Evolutionary conservation across 2,113 vertebrate species (phyloP), one percentile per base, ranked within the genome.

Genomic region (Paedocypris sp.): DNA sequence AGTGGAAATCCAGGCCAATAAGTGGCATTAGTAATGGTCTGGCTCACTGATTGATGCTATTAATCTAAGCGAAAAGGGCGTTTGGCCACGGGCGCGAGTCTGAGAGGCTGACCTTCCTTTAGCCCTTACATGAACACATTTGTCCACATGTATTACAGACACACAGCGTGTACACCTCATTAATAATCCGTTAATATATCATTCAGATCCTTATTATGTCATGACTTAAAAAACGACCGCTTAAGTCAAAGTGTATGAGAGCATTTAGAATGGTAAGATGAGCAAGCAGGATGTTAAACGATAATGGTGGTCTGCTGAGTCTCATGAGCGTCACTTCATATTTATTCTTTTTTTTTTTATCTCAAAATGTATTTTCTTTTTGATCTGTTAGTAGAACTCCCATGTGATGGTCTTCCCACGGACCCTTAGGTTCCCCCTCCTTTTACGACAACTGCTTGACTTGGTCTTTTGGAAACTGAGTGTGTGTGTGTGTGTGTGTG

Each of bases 1-100:
- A 15, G 49, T 67, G 70, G 61, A 60, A 60, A 68, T 67, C 74
- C 75, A 72, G 3, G 75, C 80, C 82, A 81, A 80, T 66, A 16
- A 48, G 70, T 74, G 73, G 69, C 65, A 50, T 52, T 69, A 63
- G 66, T 36, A 61, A 52, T 56, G 69, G 52, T 48, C 33, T 33
- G 23, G 22, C 9, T 29, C 6, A 16, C 39, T 48, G 28, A n/a
- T n/a, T n/a, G n/a, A 16, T 35, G 69, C 29, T 16, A 52, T 49
- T 16, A 19, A 20, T 33, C 10, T 35, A 46, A 33, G 15, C 23
- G 7, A 54, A 28, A 3, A 22, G 38, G 18, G 32, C 20, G 19
- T 28, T 54, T 26, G 15, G n/a, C 22, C 20, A 11, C 26, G 62
- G 16, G 28, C 20, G 5, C 26, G 42, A 50, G 50, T 39, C 12